A percentile compares a stretch with the other conserved stretches of the same genome.
These are phyloP conservation scores for Piaya cayana DNA, from an alignment of 2,113 vertebrate genomes.

Conservation along the genomic window DNA sequence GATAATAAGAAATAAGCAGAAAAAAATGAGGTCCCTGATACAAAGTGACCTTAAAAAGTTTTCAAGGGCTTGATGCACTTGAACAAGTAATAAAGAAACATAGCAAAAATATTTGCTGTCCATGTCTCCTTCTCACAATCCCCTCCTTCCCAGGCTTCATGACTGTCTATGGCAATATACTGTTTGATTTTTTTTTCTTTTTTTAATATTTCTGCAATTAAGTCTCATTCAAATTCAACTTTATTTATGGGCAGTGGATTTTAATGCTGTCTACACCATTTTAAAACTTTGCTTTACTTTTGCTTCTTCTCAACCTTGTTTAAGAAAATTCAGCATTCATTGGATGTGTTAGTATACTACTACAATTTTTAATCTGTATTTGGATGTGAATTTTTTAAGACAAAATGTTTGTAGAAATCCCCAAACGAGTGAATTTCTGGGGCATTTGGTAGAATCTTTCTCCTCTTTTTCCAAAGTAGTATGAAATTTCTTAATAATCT, in stretches of 20 bases:
- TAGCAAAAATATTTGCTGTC: neutral
- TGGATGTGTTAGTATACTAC: neutral
- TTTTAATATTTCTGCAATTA: neutral
- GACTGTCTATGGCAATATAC: neutral
- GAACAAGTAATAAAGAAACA: neutral
- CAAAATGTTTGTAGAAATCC: neutral
- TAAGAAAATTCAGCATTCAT: neutral
- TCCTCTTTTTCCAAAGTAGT: neutral
- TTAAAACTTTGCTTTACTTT: neutral
- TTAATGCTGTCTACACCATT: neutral
- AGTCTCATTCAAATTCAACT: neutral
- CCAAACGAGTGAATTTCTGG: neutral
- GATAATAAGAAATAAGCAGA: neutral
- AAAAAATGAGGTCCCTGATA: neutral
- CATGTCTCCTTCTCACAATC: too few species aligned
- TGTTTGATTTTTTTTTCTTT: too few species aligned
- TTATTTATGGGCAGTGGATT: neutral
- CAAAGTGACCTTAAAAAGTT: neutral
- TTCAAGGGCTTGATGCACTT: neutral
- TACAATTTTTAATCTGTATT: neutral
- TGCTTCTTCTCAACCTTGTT: neutral
- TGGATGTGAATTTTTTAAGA: neutral
- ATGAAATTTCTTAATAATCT: neutral
- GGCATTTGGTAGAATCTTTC: neutral
- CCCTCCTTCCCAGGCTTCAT: neutral